phyloP scores from a whole-genome alignment of 2,797 vertebrate species.

The Enteromius thamalakanensis region DNA sequence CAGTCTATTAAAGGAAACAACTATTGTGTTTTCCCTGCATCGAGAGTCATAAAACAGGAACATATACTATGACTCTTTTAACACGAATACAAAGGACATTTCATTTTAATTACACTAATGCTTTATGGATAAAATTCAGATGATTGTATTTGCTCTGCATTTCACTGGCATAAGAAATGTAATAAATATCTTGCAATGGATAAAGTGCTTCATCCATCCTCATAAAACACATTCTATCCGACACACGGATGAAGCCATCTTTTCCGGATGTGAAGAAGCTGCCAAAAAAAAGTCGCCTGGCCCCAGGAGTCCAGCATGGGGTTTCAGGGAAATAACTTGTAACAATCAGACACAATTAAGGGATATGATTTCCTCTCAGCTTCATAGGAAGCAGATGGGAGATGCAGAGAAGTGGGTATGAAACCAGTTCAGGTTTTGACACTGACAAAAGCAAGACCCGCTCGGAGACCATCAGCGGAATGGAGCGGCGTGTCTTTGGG shows the following conservation, averaged over 20 bases:
- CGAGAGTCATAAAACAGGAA: background rate
- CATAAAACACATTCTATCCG: slow-evolving; percentile 37
- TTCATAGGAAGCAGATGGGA: slow-evolving; percentile 55
- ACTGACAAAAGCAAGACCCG: slow-evolving; percentile 21
- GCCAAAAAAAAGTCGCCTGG: slow-evolving; percentile 13
- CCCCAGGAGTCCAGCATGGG: slow-evolving; percentile 32
- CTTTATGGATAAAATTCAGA: slow-evolving; percentile 18
- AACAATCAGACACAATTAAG: slow-evolving; percentile 54
- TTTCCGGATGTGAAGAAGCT: slow-evolving; percentile 24
- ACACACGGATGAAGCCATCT: slow-evolving; percentile 32
- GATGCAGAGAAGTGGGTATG: slow-evolving; percentile 12
- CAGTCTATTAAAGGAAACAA: slow-evolving; percentile 13
- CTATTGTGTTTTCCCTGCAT: slow-evolving; percentile 5
- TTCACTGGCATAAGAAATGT: slow-evolving; percentile 15
- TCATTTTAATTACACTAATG: slow-evolving; percentile 16
- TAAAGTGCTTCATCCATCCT: slow-evolving; percentile 34
- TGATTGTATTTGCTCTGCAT: slow-evolving; percentile 32
- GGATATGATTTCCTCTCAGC: slow-evolving; percentile 48
- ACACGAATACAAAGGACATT: background rate
- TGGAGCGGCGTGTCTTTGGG: slow-evolving; percentile 2
- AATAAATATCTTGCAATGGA: slow-evolving; percentile 13
- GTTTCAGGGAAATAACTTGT: slow-evolving; percentile 52
- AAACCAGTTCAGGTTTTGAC: slow-evolving; percentile 24
- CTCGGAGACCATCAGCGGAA: background rate
- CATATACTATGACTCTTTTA: background rate